phyloP scores from a whole-genome alignment of 2,113 vertebrate genomes.

The Nansenia antarctica region DNA sequence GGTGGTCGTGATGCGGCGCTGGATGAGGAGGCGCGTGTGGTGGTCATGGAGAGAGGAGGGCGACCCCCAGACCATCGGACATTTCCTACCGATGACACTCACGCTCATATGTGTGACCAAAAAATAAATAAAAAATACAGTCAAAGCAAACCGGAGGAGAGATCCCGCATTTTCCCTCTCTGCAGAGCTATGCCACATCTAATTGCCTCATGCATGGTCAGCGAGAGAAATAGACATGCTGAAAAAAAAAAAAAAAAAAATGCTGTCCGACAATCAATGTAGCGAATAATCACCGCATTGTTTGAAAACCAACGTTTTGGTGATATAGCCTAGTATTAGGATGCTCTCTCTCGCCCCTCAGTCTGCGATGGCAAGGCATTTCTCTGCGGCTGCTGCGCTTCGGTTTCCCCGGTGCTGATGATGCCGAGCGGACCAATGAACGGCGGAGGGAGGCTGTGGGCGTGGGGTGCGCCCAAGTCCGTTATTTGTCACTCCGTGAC shows the following conservation, averaged over 20 bases:
- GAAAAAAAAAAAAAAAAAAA: background rate
- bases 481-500: conserved; percentile 18
- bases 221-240: background rate
- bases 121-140: conserved; percentile 12
- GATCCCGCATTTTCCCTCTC: conserved; percentile 35
- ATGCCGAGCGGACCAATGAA: conserved; percentile 57
- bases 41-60: conserved; percentile 23
- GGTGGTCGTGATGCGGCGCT: conserved; percentile 29
- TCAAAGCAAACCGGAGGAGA: background rate
- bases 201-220: background rate
- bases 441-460: conserved; percentile 39
- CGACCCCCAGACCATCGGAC: conserved; percentile 38
- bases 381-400: conserved; percentile 66
- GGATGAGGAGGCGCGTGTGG: conserved; percentile 36
- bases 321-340: background rate
- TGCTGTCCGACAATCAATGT: background rate
- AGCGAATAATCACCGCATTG: background rate
- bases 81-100: conserved; percentile 40
- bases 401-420: conserved; percentile 70
- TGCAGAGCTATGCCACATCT: background rate
- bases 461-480: conserved; percentile 38
- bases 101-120: too few relatives aligned
- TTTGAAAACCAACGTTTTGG: background rate
- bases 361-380: background rate
- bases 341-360: background rate